Conservation (phyloP, 1,140 invertebrate species). For the Caenorhabditis brenneri region DNA sequence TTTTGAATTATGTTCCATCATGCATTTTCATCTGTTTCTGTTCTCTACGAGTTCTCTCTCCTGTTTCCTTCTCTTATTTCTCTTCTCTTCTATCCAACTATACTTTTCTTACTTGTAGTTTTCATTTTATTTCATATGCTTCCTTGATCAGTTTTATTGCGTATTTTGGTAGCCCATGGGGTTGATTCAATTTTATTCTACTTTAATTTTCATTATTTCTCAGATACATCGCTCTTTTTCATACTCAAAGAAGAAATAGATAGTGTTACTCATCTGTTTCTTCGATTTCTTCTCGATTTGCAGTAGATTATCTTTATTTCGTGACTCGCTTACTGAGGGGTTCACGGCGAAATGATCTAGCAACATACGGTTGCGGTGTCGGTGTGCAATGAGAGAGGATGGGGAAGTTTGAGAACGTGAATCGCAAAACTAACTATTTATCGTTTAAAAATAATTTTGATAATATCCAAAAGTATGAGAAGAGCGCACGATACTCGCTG, state of each 20-base stretch:
- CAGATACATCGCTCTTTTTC: background rate
- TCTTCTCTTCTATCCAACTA: background rate
- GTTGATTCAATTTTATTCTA: conserved; percentile 10
- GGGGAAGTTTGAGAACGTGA: background rate
- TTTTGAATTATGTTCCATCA: conserved; percentile 35
- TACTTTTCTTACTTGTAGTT: background rate
- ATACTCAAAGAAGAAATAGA: background rate
- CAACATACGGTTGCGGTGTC: conserved; percentile 18
- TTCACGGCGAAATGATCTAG: conserved; percentile 22
- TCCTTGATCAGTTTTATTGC: conserved; percentile 29
- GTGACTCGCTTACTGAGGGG: conserved; percentile 16
- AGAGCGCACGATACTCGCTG: conserved; percentile 9
- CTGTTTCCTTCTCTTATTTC: too few relatives aligned
- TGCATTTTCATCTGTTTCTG: conserved; percentile 30
- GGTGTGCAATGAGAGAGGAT: conserved; percentile 18
- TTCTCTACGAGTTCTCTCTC: conserved; percentile 28
- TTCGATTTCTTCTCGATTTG: background rate
- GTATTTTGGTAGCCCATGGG: conserved; percentile 39
- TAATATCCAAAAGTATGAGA: background rate
- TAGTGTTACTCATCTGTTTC: background rate
- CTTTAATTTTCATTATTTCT: conserved; percentile 11
- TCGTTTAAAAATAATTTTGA: background rate
- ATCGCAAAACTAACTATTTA: too few relatives aligned
- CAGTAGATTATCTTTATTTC: background rate
- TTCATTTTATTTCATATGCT: background rate